A percentile compares a stretch with the other conserved stretches of the same genome.
These are phyloP conservation scores for Cancer borealis DNA, from an alignment of 2,888 invertebrate genomes.

Conservation along the genomic window DNA sequence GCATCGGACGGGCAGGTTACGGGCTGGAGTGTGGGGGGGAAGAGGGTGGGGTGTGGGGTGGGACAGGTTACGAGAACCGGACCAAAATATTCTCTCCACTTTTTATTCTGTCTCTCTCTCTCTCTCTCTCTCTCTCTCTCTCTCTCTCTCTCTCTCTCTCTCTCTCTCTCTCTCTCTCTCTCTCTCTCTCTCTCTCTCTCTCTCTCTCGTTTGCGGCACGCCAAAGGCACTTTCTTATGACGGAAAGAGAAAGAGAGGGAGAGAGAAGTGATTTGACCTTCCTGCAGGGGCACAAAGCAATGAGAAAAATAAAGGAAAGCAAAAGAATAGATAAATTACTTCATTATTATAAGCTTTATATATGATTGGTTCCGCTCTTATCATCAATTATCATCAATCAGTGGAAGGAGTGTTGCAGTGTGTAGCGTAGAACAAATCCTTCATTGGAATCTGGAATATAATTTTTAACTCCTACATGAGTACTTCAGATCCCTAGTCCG, in stretches of 20 bases:
- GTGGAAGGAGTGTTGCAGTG: not conserved
- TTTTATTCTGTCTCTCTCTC: not conserved
- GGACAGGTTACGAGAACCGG: not conserved
- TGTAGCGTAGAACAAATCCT: too few species aligned
- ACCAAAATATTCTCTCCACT: not conserved
- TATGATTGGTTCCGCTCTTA: too few species aligned
- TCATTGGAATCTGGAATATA: too few species aligned
- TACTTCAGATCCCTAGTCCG: too few species aligned
- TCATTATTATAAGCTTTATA: too few species aligned
- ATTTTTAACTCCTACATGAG: too few species aligned
- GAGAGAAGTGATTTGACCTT: not conserved
- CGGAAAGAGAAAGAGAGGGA: conserved; percentile 12
- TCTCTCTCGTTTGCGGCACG: too few species aligned
- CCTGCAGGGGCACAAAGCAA: not conserved
- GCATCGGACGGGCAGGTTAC: not conserved
- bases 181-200: not conserved
- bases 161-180: not conserved
- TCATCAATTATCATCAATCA: not conserved
- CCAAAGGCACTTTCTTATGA: too few species aligned
- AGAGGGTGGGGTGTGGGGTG: not conserved
- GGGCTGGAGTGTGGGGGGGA: not conserved
- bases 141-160: not conserved
- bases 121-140: not conserved
- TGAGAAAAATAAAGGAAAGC: not conserved
- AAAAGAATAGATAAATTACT: not conserved